phyloP scores from a whole-genome alignment of 2,797 vertebrate species.

The Sebastes cheni region DNA sequence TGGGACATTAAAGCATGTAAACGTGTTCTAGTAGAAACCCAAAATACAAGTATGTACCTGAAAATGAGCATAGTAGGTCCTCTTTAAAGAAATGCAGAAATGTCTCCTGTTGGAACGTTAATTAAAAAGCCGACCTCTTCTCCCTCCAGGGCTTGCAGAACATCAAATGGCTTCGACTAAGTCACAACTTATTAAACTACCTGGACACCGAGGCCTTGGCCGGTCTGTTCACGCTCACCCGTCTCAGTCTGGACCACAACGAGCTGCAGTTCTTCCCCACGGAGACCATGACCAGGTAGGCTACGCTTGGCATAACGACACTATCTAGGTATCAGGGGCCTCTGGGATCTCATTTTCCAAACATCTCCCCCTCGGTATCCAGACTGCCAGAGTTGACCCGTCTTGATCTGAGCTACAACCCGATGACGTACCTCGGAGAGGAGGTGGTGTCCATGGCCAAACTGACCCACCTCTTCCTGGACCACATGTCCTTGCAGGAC shows the following conservation, averaged over 20 bases:
- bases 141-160: conserved; percentile 85
- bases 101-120: accelerated
- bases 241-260: conserved; percentile 93
- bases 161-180: conserved; percentile 89
- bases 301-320: not conserved
- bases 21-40: no score
- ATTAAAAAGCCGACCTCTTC: not conserved
- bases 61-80: not conserved
- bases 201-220: conserved; percentile 89
- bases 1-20: no score
- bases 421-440: conserved; percentile 90
- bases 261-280: conserved; percentile 92
- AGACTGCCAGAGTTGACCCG: conserved; percentile 83
- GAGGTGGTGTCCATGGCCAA: conserved; percentile 87
- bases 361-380: not conserved
- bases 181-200: conserved; percentile 91
- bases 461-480: conserved; percentile 88
- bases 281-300: conserved; percentile 87
- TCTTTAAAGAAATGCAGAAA: not conserved
- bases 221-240: conserved; percentile 85
- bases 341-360: not conserved
- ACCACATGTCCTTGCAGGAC: conserved; percentile 92
- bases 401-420: conserved; percentile 93
- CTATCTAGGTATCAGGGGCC: not conserved
- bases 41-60: no score